A percentile compares a stretch with the other conserved stretches of the same genome.
Evolutionary conservation across 2,888 invertebrate species (phyloP).

Genomic region (Coenonympha glycerion): DNA sequence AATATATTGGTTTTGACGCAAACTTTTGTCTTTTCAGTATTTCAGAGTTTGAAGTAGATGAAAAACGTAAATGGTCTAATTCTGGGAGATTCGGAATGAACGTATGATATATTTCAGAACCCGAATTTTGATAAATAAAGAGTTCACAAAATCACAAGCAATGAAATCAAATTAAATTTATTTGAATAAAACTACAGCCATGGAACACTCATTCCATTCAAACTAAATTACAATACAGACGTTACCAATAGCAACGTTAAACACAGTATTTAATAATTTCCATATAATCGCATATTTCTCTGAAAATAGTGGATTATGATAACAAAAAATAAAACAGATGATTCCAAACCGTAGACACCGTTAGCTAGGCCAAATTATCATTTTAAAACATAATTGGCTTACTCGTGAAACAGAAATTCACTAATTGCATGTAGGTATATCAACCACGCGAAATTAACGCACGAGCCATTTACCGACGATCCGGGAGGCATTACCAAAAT

Average conservation of each 20-base stretch:
- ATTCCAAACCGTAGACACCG: not conserved
- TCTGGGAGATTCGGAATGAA: not conserved
- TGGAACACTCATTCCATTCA: too few species aligned
- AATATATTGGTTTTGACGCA: constrained; percentile 6
- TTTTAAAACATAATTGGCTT: not conserved
- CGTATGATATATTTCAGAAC: not conserved
- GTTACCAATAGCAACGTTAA: not conserved
- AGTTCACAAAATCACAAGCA: not conserved
- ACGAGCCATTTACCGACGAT: constrained; percentile 37
- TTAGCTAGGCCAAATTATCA: not conserved
- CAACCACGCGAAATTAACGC: not conserved
- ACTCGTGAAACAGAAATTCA: not conserved
- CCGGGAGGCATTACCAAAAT: constrained; percentile 61
- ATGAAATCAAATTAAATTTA: not conserved
- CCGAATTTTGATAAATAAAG: not conserved
- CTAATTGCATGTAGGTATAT: not conserved
- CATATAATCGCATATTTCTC: not conserved
- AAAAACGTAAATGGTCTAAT: not conserved
- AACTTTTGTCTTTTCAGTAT: not conserved
- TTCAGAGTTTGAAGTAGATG: not conserved
- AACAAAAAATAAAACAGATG: not conserved
- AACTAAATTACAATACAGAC: not conserved
- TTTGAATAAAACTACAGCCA: not conserved
- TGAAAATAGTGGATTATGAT: not conserved
- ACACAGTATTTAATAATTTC: not conserved